These are phyloP conservation scores for Acanthopleura granulata DNA, from an alignment of 2,888 invertebrate genomes.

Conservation along the genomic window DNA sequence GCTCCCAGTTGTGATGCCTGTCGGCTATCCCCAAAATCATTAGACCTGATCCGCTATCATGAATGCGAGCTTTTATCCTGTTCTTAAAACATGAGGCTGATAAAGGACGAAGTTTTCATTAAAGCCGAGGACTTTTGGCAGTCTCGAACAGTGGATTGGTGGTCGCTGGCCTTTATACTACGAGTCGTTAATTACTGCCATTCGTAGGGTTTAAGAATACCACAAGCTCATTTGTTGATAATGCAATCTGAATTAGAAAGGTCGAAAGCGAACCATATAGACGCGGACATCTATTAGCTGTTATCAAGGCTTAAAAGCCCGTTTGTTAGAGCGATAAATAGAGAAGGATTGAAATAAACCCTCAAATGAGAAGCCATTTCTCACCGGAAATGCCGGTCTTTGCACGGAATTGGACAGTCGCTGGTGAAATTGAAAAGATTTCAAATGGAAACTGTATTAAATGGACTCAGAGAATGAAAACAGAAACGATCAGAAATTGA, in stretches of 20 bases:
- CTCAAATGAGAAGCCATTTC: constrained; percentile 3
- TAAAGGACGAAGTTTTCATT: no score
- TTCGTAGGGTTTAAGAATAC: neutral
- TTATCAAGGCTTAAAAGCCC: neutral
- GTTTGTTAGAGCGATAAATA: constrained; percentile 1
- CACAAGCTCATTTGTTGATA: neutral
- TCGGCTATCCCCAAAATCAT: no score
- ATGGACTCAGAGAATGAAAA: neutral
- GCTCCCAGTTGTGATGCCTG: no score
- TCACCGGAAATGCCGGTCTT: neutral
- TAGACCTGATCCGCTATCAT: no score
- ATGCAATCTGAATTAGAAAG: neutral
- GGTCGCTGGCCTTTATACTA: no score
- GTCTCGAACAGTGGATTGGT: no score
- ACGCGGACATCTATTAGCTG: neutral
- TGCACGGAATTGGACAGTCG: constrained; percentile 4
- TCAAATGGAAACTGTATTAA: constrained; percentile 16
- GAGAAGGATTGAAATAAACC: neutral
- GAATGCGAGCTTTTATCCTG: no score
- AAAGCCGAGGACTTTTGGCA: no score
- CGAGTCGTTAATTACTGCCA: constrained; percentile 2
- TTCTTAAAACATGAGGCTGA: no score
- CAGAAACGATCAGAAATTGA: constrained; percentile 18
- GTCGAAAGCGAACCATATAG: neutral
- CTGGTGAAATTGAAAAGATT: neutral